Evolutionary conservation across 2,797 vertebrate species (phyloP).

Genomic region (Delichon dasypus): DNA sequence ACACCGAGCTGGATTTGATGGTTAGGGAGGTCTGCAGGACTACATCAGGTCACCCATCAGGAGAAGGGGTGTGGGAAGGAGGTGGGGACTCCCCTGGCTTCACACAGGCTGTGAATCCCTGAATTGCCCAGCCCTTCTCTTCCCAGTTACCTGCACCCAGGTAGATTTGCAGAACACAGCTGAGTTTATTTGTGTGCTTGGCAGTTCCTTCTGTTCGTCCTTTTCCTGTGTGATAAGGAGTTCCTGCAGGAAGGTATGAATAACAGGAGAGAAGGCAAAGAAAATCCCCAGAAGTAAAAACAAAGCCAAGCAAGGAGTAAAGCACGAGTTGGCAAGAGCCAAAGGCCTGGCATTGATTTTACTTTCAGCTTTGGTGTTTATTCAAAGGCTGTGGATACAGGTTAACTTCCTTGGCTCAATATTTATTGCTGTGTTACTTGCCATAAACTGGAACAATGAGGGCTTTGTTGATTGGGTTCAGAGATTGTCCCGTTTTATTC

Average conservation of each 20-base stretch:
- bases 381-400: slow-evolving; percentile 61
- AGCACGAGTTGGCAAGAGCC: slow-evolving; percentile 37
- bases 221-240: background rate
- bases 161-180: background rate
- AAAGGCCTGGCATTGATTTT: slow-evolving; percentile 50
- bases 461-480: slow-evolving; percentile 58
- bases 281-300: slow-evolving; percentile 45
- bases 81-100: background rate
- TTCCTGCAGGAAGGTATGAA: background rate
- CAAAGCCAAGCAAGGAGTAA: background rate
- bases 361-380: slow-evolving; percentile 59
- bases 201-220: background rate
- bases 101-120: background rate
- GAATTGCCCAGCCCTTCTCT: background rate
- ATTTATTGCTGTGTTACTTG: slow-evolving; percentile 61
- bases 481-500: slow-evolving; percentile 26
- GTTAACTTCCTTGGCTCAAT: slow-evolving; percentile 67
- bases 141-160: background rate
- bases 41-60: rapidly evolving
- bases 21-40: background rate
- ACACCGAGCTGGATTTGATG: background rate
- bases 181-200: background rate
- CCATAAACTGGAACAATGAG: slow-evolving; percentile 59
- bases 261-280: slow-evolving; percentile 4
- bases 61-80: background rate